phyloP scores from a whole-genome alignment of 2,113 vertebrate species.

The Boulengeromyrus knoepffleri region DNA sequence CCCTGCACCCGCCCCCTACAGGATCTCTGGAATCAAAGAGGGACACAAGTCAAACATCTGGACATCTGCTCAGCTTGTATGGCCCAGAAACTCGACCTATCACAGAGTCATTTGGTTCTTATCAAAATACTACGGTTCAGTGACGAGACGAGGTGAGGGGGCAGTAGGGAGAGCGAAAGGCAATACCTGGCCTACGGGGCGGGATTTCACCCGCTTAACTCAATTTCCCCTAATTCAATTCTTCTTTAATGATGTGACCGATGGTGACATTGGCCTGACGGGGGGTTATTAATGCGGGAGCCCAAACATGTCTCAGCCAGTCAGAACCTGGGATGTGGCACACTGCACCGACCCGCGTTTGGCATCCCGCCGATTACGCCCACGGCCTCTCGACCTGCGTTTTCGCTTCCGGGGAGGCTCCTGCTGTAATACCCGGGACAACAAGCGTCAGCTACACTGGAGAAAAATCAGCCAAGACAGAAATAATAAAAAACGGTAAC shows the following conservation, averaged over 20 bases:
- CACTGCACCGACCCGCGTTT: background rate
- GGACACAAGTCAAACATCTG: conserved; percentile 17
- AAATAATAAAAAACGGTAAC: background rate
- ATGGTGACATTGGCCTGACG: conserved; percentile 47
- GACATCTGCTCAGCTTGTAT: conserved; percentile 7
- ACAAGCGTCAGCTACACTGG: background rate
- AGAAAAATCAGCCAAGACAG: background rate
- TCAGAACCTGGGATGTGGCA: background rate
- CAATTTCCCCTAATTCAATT: conserved; percentile 61
- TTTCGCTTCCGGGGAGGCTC: background rate
- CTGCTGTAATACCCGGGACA: background rate
- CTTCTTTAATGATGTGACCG: conserved; percentile 52
- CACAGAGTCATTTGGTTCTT: background rate
- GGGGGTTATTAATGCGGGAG: conserved; percentile 39
- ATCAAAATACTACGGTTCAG: conserved; percentile 23
- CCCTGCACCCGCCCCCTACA: background rate
- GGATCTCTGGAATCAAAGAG: background rate
- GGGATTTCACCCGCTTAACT: conserved; percentile 50
- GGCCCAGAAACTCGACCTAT: background rate
- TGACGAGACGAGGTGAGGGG: conserved; percentile 3
- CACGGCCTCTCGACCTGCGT: background rate
- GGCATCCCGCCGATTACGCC: background rate
- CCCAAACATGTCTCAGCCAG: conserved; percentile 31
- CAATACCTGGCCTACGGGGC: conserved; percentile 41
- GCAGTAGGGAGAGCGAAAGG: conserved; percentile 41